phyloP scores from a whole-genome alignment of 2,888 invertebrate genomes.

The Phorcus lineatus region DNA sequence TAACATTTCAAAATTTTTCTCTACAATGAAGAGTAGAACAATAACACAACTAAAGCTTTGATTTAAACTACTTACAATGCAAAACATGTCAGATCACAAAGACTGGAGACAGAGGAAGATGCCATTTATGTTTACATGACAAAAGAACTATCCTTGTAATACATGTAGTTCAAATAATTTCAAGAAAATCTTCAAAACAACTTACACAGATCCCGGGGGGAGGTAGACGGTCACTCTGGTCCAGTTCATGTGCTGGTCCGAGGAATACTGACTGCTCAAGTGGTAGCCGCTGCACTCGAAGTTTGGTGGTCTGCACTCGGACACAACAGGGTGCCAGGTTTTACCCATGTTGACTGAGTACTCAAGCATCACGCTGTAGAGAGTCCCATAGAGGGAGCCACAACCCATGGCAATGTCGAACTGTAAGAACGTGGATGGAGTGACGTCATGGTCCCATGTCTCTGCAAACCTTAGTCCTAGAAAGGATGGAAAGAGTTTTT shows the following conservation, averaged over 20 bases:
- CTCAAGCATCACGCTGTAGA: slow-evolving; percentile 72
- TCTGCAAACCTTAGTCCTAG: slow-evolving; percentile 72
- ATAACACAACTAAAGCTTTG: too few relatives aligned
- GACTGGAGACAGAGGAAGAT: too few relatives aligned
- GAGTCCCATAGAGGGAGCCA: slow-evolving; percentile 65
- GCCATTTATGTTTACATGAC: too few relatives aligned
- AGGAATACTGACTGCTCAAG: slow-evolving; percentile 67
- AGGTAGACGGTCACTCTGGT: slow-evolving; percentile 73
- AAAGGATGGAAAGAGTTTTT: not conserved
- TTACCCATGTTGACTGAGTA: slow-evolving; percentile 75
- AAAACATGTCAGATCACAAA: too few relatives aligned
- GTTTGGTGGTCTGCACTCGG: slow-evolving; percentile 74
- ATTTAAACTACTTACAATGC: too few relatives aligned
- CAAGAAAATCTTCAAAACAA: too few relatives aligned
- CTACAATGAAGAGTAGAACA: too few relatives aligned
- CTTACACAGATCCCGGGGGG: slow-evolving; percentile 74
- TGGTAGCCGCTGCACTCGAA: slow-evolving; percentile 74
- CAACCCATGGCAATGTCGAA: slow-evolving; percentile 76
- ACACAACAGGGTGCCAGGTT: slow-evolving; percentile 73
- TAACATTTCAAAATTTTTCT: too few relatives aligned
- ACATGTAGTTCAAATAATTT: too few relatives aligned
- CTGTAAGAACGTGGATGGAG: slow-evolving; percentile 75
- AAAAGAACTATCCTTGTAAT: too few relatives aligned
- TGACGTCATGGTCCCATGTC: slow-evolving; percentile 76
- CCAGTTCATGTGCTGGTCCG: slow-evolving; percentile 73